Conservation (phyloP, 2,888 invertebrate genomes). For the Thelaira solivaga region DNA sequence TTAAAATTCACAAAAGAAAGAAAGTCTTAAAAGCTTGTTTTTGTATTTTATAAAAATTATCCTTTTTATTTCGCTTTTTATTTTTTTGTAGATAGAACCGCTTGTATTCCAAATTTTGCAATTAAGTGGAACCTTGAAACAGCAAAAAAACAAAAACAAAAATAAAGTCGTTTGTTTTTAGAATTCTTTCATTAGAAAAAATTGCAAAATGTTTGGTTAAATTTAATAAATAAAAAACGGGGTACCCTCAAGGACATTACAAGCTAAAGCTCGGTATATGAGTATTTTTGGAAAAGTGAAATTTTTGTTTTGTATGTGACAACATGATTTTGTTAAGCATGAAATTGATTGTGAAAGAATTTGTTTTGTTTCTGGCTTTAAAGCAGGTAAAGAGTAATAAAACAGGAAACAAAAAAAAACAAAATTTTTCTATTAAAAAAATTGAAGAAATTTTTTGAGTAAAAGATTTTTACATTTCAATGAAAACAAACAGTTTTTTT, state of each 20-base stretch:
- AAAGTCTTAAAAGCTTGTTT: conserved; percentile 1
- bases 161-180: background rate
- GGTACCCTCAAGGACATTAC: background rate
- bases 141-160: background rate
- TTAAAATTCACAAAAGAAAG: background rate
- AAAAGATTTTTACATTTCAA: too few species aligned
- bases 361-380: too few species aligned
- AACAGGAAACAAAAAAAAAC: too few species aligned
- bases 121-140: conserved; percentile 20
- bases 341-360: too few species aligned
- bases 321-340: too few species aligned
- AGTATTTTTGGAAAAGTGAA: too few species aligned
- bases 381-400: too few species aligned
- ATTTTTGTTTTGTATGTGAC: too few species aligned
- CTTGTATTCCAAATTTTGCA: conserved; percentile 11
- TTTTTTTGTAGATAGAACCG: background rate
- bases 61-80: background rate
- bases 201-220: background rate
- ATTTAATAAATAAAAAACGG: background rate
- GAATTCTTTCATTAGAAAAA: background rate
- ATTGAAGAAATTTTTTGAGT: too few species aligned
- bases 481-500: too few species aligned
- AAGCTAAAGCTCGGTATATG: too few species aligned
- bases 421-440: too few species aligned
- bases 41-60: background rate